phyloP scores from a whole-genome alignment of 2,888 invertebrate genomes.

The Tuta absoluta region DNA sequence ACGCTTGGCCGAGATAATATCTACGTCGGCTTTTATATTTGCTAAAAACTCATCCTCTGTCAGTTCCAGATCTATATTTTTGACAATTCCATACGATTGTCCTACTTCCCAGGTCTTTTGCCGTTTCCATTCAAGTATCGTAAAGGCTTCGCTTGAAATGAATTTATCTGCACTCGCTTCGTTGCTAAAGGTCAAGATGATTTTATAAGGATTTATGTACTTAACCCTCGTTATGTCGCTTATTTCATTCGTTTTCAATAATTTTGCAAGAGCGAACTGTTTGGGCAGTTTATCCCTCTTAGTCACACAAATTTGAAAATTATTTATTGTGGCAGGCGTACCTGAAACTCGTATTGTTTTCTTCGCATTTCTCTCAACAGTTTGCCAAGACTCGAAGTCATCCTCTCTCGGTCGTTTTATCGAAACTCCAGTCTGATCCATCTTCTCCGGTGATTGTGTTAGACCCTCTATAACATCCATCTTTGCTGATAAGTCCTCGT shows the following conservation, averaged over 20 bases:
- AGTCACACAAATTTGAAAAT: background rate
- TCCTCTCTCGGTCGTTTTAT: too few relatives aligned
- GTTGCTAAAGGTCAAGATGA: slow-evolving; percentile 25
- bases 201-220: slow-evolving; percentile 30
- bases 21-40: background rate
- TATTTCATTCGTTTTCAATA: slow-evolving; percentile 21
- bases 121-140: slow-evolving; percentile 24
- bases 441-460: too few relatives aligned
- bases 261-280: too few relatives aligned
- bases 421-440: too few relatives aligned
- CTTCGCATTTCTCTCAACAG: too few relatives aligned
- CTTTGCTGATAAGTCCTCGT: too few relatives aligned
- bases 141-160: slow-evolving; percentile 18
- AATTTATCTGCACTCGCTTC: slow-evolving; percentile 26
- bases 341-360: too few relatives aligned
- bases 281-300: slow-evolving; percentile 23
- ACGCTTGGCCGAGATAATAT: slow-evolving; percentile 26
- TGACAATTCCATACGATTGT: slow-evolving; percentile 31
- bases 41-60: slow-evolving; percentile 28
- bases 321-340: too few relatives aligned
- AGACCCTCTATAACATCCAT: too few relatives aligned
- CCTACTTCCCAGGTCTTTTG: slow-evolving; percentile 28
- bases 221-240: slow-evolving; percentile 16
- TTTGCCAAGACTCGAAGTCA: too few relatives aligned
- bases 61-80: slow-evolving; percentile 29